phyloP scores from a whole-genome alignment of 1,140 invertebrate species.

The Aphaenogaster floridana region DNA sequence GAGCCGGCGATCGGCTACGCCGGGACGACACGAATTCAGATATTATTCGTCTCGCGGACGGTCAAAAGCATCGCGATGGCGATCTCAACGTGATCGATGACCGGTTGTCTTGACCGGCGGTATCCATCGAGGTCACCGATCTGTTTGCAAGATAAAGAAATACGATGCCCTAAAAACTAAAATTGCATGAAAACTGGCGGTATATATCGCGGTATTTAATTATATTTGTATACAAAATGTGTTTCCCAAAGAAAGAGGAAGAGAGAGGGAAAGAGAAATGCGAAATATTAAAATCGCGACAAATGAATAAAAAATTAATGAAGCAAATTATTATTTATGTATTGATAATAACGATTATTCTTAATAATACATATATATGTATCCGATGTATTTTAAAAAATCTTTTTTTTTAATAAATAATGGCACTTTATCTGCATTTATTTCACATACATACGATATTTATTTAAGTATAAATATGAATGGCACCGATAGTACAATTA shows the following conservation, averaged over 20 bases:
- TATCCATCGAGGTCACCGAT: conserved; percentile 68
- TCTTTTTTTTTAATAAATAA: background rate
- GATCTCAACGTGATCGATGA: conserved; percentile 68
- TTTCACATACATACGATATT: background rate
- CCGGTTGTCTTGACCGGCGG: conserved; percentile 67
- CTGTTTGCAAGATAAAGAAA: conserved; percentile 62
- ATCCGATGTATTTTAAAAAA: background rate
- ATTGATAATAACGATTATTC: background rate
- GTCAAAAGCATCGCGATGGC: conserved; percentile 55
- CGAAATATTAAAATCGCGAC: background rate
- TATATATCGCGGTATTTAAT: background rate
- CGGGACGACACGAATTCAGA: conserved; percentile 71
- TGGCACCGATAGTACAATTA: background rate
- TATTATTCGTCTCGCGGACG: conserved; percentile 69
- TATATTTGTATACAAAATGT: background rate
- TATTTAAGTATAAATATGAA: background rate
- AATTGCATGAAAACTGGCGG: background rate
- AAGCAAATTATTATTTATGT: background rate
- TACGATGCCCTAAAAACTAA: conserved; percentile 1
- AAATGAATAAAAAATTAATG: conserved; percentile 4
- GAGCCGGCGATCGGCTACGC: conserved; percentile 70
- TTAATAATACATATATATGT: background rate
- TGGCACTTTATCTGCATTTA: background rate
- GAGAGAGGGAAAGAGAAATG: background rate
- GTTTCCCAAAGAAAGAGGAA: background rate